Conservation (phyloP, 2,113 vertebrate species). For the Gymnobelideus leadbeateri region DNA sequence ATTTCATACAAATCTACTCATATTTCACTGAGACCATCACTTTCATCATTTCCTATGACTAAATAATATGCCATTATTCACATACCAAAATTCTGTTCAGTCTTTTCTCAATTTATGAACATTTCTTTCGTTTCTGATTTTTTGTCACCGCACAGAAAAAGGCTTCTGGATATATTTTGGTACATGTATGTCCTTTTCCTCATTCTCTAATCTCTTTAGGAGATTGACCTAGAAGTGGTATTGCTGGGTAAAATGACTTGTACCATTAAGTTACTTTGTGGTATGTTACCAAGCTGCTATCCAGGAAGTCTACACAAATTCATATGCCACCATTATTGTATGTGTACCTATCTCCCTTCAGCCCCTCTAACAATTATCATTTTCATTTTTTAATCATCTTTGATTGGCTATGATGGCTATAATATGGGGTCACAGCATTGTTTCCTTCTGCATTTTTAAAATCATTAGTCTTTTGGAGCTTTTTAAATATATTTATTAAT, state of each 20-base stretch:
- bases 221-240: not conserved
- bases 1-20: not conserved
- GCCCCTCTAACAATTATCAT: not conserved
- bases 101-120: not conserved
- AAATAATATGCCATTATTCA: not conserved
- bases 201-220: not conserved
- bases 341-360: not conserved
- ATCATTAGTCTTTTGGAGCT: not conserved
- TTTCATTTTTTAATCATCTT: not conserved
- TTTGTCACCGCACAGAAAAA: not conserved
- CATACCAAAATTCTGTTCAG: not conserved
- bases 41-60: not conserved
- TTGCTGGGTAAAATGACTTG: not conserved
- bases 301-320: not conserved
- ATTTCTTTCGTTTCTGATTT: not conserved
- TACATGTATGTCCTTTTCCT: not conserved
- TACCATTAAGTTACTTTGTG: not conserved
- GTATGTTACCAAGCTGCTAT: not conserved
- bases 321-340: not conserved
- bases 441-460: not conserved
- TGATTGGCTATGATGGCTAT: not conserved
- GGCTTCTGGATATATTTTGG: not conserved
- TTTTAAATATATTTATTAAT: not conserved
- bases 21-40: not conserved
- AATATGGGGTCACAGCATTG: not conserved